Base-by-base conservation (phyloP, 2,888 invertebrate genomes). In the Beris morrisii region DNA sequence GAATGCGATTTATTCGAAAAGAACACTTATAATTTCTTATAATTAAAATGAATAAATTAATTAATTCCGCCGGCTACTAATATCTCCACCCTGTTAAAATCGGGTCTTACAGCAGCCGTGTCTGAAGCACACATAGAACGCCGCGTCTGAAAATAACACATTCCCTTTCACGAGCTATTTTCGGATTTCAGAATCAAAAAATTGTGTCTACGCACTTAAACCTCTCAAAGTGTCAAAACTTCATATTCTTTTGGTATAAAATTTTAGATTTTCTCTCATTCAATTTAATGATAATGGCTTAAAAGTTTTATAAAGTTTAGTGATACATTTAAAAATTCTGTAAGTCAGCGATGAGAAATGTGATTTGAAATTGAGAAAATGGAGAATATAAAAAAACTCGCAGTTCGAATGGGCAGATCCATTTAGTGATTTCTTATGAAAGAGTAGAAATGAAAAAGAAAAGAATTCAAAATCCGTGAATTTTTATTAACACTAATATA, bases 111-210 rank as follows among this genome's bases (percentile, higher is more conserved):
- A 38, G 38, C 38, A 38, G 38, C 38, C 38, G 4, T 38, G 7
- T 38, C 38, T 38, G 38, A 15, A 65, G 50, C 46, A 66, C 48
- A 68, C 30, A 66, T 13, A 66, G 55, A 43, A 53, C 38, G 38
- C 68, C 68, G 64, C 64, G 63, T 68, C 70, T 70, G 71, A 72
- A 73, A 73, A 73, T 73, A 73, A 72, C 71, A 74, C 73, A 74
- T 74, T 75, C 75, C 75, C 75, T 75, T 74, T 75, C 73, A 72
- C 71, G 73, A 73, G 74, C 74, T 76, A 76, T 76, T 76, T 76
- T 75, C 74, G 74, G 76, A 75, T 74, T 70, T 67, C 73, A 72
- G 72, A 72, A 71, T 73, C 71, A 65, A 72, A 73, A 71, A 73
- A 71, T 74, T 72, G 72, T 71, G 72, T 73, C 72, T 72, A 74